Base-by-base conservation (phyloP, 2,797 vertebrate genomes). In the Molossus molossus region DNA sequence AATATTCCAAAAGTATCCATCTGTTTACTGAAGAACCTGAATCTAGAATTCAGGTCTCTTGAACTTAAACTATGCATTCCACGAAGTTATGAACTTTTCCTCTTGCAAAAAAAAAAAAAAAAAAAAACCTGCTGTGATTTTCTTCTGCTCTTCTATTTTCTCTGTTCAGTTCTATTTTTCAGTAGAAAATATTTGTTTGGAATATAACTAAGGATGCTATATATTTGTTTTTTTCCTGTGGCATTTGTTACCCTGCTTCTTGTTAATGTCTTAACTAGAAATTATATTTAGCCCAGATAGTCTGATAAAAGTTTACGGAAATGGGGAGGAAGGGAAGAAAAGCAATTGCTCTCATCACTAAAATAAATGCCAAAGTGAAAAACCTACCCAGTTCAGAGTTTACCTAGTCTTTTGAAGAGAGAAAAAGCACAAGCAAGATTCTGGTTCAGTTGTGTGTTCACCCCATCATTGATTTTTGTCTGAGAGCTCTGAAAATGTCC, bases 291-390 rank as follows among this genome's bases (percentile, higher is more conserved):
- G 79, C 21, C 37, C 11, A 21, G 58, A 86, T 60, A 93, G 40
- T 12, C 33, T 91, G 37, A 76, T 60, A 58, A 87, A 76, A 12
- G 50, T 86, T 76, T 90, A 25, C 81, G 62, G 18, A 58, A 76
- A 13, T 62, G 20, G n/a, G 29, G 14, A 95, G 48, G 20, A 69
- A 1, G 45, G 25, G 8, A 82, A 86, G 58, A 90, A 27, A 95
- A 94, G 8, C 33, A 90, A 67, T 60, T 87, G 45, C 11, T 88
- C 62, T 94, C 86, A 83, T 80, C 40, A 76, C 25, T 91, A 91
- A 95, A 95, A 95, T 94, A 91, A 88, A 88, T 75, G 72, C 53
- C 85, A 15, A 25, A 75, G 94, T 82, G 73, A 65, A 95, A 93
- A 93, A 45, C 25, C n/a, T 90, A 50, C 58, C 33, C 80, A 83